Percentiles rank a stretch among this genome's conserved stretches.
phyloP scores from a whole-genome alignment of 2,888 invertebrate genomes.

The Ectropis crepuscularia region DNA sequence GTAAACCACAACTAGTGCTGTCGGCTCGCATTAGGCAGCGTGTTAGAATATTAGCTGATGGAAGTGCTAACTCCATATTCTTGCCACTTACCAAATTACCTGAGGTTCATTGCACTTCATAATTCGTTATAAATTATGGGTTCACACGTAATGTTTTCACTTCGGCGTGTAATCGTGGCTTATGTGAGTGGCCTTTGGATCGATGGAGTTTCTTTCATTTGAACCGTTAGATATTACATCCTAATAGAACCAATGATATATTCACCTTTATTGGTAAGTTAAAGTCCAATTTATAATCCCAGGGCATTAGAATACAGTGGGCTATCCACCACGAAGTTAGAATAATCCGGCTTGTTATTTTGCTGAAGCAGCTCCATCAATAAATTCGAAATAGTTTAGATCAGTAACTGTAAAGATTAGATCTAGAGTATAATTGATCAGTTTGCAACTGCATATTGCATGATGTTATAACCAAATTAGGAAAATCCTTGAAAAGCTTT shows the following conservation, averaged over 20 bases:
- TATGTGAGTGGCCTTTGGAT: constrained; percentile 67
- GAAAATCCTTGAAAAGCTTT: too few relatives aligned
- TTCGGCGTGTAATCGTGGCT: constrained; percentile 74
- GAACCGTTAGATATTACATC: constrained; percentile 67
- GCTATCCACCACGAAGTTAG: constrained; percentile 28
- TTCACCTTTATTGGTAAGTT: constrained; percentile 48
- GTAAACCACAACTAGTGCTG: constrained; percentile 62
- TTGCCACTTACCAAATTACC: constrained; percentile 73
- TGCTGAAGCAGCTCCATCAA: constrained; percentile 35
- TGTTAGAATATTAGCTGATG: constrained; percentile 65
- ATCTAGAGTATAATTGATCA: constrained; percentile 22
- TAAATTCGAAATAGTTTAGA: constrained; percentile 34
- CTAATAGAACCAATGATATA: constrained; percentile 16
- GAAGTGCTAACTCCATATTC: constrained; percentile 67
- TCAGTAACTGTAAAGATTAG: constrained; percentile 27
- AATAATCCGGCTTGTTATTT: constrained; percentile 41
- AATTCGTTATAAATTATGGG: constrained; percentile 80
- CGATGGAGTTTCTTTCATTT: constrained; percentile 72
- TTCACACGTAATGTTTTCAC: constrained; percentile 81
- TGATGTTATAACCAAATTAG: background rate
- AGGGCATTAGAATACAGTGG: constrained; percentile 36
- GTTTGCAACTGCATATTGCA: constrained; percentile 14
- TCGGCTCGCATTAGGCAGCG: constrained; percentile 60
- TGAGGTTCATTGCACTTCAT: constrained; percentile 76
- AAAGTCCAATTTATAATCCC: constrained; percentile 43